Evolutionary conservation across 2,797 vertebrate species (phyloP), one percentile per base, ranked within the genome.

Genomic region (Protosalanx chinensis): DNA sequence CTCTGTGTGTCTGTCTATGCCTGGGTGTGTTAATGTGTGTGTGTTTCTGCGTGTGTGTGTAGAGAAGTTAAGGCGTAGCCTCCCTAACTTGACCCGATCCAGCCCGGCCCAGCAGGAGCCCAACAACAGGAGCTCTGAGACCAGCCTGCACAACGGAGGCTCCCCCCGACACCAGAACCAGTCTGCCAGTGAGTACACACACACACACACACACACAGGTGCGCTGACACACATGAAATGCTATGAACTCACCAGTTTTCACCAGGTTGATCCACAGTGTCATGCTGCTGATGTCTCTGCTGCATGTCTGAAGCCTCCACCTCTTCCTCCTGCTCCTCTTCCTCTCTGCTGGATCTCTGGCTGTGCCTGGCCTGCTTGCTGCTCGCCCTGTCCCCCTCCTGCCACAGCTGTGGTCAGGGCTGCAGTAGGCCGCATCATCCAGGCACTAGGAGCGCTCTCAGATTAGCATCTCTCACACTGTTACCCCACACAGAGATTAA

Each of bases 11-110:
- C 10, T 41, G 63, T 1, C 3, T 18, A 3, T 46, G 32, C 10
- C 41, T 46, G 41, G 41, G 41, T 46, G 41, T 46, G 13, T 12
- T 12, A 46, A 46, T 41, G 56, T 71, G 16, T 37, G 32, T 67
- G 10, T 58, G 16, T 61, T 29, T 37, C 29, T 74, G 66, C 29
- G 23, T 37, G 32, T 12, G 56, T 41, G 66, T 82, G 41, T 81
- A 99, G 98, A 99, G 89, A 98, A 99, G 86, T 84, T 99, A 86
- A 94, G 97, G 65, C 95, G 97, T 72, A 98, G 97, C 95, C 97
- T 99, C 92, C 97, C 98, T 86, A 99, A 99, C 91, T 92, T 99
- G 74, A 95, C 96, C 1, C 96, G 96, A 79, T 91, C 95, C 79
- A 72, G 91, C 37, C 93, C 67, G 51, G 90, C 89, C 93, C 70